A percentile compares a stretch with the other conserved stretches of the same genome.
Evolutionary conservation across 1,140 invertebrate genomes (phyloP).

Genomic region (Portunus trituberculatus): DNA sequence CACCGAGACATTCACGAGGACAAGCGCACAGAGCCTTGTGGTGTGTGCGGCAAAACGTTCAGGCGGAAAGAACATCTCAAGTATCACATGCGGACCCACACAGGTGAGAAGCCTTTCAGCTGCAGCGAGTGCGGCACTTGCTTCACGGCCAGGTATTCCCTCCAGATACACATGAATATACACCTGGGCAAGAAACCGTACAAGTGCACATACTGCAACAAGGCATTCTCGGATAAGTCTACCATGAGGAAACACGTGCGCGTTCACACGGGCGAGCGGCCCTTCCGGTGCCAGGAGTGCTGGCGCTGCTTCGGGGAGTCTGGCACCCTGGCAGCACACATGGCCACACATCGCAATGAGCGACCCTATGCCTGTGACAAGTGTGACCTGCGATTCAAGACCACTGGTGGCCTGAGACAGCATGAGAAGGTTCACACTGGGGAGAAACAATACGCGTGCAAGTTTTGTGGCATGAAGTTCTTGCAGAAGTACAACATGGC

Average conservation of each 20-base stretch:
- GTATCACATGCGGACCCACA: constrained; percentile 88
- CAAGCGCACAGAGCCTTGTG: constrained; percentile 82
- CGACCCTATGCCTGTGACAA: constrained; percentile 61
- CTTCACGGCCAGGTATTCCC: constrained; percentile 86
- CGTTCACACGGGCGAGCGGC: constrained; percentile 89
- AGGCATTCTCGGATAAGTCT: constrained; percentile 83
- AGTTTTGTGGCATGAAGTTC: constrained; percentile 82
- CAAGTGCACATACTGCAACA: constrained; percentile 80
- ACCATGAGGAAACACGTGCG: constrained; percentile 86
- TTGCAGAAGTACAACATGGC: constrained; percentile 75
- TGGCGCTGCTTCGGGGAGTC: constrained; percentile 87
- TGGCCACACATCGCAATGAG: constrained; percentile 67
- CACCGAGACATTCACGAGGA: constrained; percentile 81
- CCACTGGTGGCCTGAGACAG: constrained; percentile 83
- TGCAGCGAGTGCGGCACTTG: constrained; percentile 92
- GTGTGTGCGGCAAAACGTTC: constrained; percentile 84
- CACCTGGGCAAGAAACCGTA: constrained; percentile 82
- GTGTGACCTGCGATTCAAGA: constrained; percentile 69
- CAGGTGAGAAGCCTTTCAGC: constrained; percentile 89
- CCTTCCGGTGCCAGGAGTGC: constrained; percentile 91
- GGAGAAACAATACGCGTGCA: constrained; percentile 84
- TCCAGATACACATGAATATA: constrained; percentile 84
- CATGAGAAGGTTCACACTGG: constrained; percentile 93
- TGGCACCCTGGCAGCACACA: constrained; percentile 70
- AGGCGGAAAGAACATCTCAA: constrained; percentile 83